Evolutionary conservation across 1,140 invertebrate species (phyloP).

Genomic region (Aphaenogaster floridana): DNA sequence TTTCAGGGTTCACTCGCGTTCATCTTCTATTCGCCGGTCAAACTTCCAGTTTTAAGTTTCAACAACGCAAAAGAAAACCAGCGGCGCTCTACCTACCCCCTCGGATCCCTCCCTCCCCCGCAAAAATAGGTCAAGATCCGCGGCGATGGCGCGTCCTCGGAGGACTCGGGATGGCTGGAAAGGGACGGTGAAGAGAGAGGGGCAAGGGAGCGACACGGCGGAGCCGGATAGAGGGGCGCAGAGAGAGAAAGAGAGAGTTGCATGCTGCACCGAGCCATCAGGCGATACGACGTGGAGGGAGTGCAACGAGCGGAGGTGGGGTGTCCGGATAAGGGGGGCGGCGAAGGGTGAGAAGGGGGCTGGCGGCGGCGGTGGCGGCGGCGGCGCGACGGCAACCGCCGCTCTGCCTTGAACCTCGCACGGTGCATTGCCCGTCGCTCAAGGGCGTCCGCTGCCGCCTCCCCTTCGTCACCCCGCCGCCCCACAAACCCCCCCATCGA

Average conservation of each 20-base stretch:
- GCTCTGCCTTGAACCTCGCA: slow-evolving; percentile 87
- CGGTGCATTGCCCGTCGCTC: slow-evolving; percentile 87
- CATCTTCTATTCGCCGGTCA: not conserved
- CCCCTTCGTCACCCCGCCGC: slow-evolving; percentile 51
- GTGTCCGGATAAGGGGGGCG: slow-evolving; percentile 56
- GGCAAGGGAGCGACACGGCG: slow-evolving; percentile 49
- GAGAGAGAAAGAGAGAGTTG: slow-evolving; percentile 19
- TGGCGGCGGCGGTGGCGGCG: slow-evolving; percentile 61
- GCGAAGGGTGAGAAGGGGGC: slow-evolving; percentile 35
- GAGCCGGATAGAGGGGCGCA: slow-evolving; percentile 22
- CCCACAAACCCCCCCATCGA: slow-evolving; percentile 57
- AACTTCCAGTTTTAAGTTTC: slow-evolving; percentile 4
- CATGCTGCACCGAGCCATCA: slow-evolving; percentile 38
- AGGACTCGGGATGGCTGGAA: slow-evolving; percentile 53
- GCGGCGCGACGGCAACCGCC: slow-evolving; percentile 84
- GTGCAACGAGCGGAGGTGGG: slow-evolving; percentile 64
- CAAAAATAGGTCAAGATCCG: slow-evolving; percentile 72
- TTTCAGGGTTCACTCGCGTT: not conserved
- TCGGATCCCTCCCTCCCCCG: slow-evolving; percentile 44
- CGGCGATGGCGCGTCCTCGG: slow-evolving; percentile 53
- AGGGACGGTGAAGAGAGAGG: slow-evolving; percentile 45
- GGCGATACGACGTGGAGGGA: slow-evolving; percentile 35
- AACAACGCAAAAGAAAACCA: not conserved
- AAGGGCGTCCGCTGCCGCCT: slow-evolving; percentile 85
- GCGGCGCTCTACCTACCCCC: slow-evolving; percentile 19